phyloP scores from a whole-genome alignment of 2,888 invertebrate genomes.

The Sarcophaga subvicina region DNA sequence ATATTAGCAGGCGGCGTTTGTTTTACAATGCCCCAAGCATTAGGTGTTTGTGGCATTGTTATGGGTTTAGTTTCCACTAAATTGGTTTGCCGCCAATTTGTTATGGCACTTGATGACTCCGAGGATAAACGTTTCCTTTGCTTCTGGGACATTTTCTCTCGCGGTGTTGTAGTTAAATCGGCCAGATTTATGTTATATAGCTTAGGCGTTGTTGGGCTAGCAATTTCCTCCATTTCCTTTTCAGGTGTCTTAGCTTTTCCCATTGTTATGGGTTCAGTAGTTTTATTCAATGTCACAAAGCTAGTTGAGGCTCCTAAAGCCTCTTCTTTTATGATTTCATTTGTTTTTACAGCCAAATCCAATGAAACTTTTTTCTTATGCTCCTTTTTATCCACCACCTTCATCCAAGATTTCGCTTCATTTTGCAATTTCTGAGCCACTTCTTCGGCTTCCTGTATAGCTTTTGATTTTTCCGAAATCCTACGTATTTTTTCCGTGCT shows the following conservation, averaged over 20 bases:
- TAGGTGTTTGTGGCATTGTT: constrained; percentile 71
- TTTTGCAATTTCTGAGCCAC: constrained; percentile 68
- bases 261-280: background rate
- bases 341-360: constrained; percentile 71
- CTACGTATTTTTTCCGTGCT: constrained; percentile 23
- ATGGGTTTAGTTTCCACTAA: constrained; percentile 70
- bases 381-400: constrained; percentile 82
- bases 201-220: constrained; percentile 65
- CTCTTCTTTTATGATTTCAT: constrained; percentile 83
- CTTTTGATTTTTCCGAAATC: constrained; percentile 46
- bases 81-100: constrained; percentile 72
- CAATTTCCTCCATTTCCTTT: constrained; percentile 68
- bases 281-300: constrained; percentile 79
- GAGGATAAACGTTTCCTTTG: constrained; percentile 83
- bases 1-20: constrained; percentile 65
- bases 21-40: constrained; percentile 76
- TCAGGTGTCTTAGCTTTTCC: constrained; percentile 53
- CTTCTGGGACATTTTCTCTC: constrained; percentile 84
- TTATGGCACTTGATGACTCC: constrained; percentile 72
- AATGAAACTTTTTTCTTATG: constrained; percentile 79
- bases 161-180: constrained; percentile 75
- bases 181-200: constrained; percentile 76
- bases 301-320: constrained; percentile 76
- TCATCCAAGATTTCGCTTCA: constrained; percentile 78
- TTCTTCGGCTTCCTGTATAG: constrained; percentile 50